Evolutionary conservation across 2,888 invertebrate genomes (phyloP).

Genomic region (Pherbina coryleti): DNA sequence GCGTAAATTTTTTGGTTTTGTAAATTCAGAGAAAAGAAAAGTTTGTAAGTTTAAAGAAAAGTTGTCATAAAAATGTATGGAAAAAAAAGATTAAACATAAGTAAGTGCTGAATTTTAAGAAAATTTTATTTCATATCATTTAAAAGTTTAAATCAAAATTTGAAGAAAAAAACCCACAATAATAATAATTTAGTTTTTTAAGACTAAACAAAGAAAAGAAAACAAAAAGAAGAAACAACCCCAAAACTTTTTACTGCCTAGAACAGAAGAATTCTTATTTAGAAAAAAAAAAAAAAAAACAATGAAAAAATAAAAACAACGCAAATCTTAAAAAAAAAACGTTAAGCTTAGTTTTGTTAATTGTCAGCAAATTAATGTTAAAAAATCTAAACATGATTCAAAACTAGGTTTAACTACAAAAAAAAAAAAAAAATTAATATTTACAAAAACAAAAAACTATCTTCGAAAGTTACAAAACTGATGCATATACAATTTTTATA

Average conservation of each 20-base stretch:
- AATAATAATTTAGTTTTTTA: slow-evolving; percentile 29
- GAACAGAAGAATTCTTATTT: slow-evolving; percentile 56
- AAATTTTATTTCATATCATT: slow-evolving; percentile 15
- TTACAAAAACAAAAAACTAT: neutral
- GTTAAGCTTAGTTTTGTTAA: slow-evolving; percentile 15
- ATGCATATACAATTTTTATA: no score
- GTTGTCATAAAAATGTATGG: neutral
- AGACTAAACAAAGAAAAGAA: slow-evolving; percentile 5
- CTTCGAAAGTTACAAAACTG: neutral
- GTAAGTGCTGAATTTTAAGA: slow-evolving; percentile 23
- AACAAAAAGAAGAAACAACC: slow-evolving; percentile 20
- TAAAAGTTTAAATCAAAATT: slow-evolving; percentile 13
- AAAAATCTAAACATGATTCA: neutral
- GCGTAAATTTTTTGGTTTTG: neutral
- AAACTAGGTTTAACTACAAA: neutral
- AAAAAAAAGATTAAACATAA: slow-evolving; percentile 14
- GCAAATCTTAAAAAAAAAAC: slow-evolving; percentile 7
- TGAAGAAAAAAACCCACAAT: neutral
- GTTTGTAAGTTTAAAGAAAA: neutral
- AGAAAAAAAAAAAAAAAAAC: slow-evolving; percentile 47
- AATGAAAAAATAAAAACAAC: slow-evolving; percentile 25
- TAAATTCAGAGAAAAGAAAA: neutral
- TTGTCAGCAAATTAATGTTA: neutral
- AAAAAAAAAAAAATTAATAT: neutral
- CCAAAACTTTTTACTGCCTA: slow-evolving; percentile 58